Conservation (phyloP, 2,113 vertebrate species). For the Carollia perspicillata region DNA sequence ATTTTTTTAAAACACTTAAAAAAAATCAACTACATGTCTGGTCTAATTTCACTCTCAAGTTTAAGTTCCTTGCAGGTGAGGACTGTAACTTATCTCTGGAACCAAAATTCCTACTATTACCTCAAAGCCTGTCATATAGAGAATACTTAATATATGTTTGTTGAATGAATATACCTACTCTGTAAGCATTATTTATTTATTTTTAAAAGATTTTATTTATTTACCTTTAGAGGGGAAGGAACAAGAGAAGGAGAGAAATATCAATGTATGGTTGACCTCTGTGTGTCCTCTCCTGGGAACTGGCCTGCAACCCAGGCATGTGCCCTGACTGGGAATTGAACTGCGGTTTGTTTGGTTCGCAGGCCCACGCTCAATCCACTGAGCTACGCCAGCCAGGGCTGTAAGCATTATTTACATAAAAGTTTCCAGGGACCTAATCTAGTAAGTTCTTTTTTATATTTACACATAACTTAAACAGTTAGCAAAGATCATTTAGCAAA, state of each 20-base stretch:
- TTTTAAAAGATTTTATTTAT: too few relatives aligned
- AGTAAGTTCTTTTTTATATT: slow-evolving; percentile 10
- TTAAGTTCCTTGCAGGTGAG: neutral
- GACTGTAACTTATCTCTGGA: neutral
- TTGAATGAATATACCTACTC: slow-evolving; percentile 11
- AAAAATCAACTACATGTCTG: neutral
- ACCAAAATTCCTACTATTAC: neutral
- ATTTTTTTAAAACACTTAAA: too few relatives aligned
- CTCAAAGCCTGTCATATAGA: neutral
- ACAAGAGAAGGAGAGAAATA: too few relatives aligned
- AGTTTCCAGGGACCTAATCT: slow-evolving; percentile 4
- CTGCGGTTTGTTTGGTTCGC: too few relatives aligned
- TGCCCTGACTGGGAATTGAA: too few relatives aligned
- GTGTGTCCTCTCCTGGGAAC: too few relatives aligned
- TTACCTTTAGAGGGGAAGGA: too few relatives aligned
- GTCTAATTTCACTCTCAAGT: neutral
- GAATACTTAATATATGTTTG: neutral
- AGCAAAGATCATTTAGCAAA: neutral
- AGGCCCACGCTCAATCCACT: too few relatives aligned
- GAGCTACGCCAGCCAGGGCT: too few relatives aligned
- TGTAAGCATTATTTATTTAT: slow-evolving; percentile 3
- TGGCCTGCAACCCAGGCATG: too few relatives aligned
- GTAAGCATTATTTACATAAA: slow-evolving; percentile 6
- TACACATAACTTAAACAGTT: neutral
- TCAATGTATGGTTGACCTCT: too few relatives aligned